These are phyloP conservation scores for Papilio demoleus DNA, from an alignment of 2,888 invertebrate genomes.

Conservation along the genomic window DNA sequence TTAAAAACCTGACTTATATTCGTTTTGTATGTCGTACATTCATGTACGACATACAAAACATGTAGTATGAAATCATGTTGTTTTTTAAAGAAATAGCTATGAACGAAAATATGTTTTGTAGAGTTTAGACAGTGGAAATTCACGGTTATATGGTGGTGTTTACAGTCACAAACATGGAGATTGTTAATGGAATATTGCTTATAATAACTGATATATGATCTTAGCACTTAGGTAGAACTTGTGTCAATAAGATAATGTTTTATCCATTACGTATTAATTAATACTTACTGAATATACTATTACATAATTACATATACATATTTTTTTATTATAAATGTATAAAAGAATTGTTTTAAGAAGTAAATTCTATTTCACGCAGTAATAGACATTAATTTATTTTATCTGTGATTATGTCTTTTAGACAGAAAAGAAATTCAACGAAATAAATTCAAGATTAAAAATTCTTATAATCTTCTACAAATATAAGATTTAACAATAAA, in stretches of 20 bases:
- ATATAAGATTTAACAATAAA: background rate
- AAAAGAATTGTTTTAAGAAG: too few species aligned
- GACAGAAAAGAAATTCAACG: background rate
- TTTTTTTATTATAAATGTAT: too few species aligned
- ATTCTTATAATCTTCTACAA: too few species aligned
- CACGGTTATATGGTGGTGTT: background rate
- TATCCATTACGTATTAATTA: constrained; percentile 1
- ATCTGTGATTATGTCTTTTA: constrained; percentile 19
- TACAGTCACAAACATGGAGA: background rate
- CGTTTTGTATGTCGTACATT: too few species aligned
- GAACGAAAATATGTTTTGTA: background rate
- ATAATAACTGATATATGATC: constrained; percentile 3
- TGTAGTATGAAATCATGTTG: too few species aligned
- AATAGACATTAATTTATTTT: background rate
- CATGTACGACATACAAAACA: too few species aligned
- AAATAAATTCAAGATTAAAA: too few species aligned
- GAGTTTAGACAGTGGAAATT: background rate
- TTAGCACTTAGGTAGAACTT: background rate
- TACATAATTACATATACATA: background rate
- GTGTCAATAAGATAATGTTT: constrained; percentile 8
- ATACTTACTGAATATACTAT: background rate
- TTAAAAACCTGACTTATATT: background rate
- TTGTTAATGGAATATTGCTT: constrained; percentile 1
- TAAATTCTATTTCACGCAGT: background rate
- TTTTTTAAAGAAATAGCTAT: background rate